Evolutionary conservation across 2,888 invertebrate genomes (phyloP).

Genomic region (Phyllotreta striolata): DNA sequence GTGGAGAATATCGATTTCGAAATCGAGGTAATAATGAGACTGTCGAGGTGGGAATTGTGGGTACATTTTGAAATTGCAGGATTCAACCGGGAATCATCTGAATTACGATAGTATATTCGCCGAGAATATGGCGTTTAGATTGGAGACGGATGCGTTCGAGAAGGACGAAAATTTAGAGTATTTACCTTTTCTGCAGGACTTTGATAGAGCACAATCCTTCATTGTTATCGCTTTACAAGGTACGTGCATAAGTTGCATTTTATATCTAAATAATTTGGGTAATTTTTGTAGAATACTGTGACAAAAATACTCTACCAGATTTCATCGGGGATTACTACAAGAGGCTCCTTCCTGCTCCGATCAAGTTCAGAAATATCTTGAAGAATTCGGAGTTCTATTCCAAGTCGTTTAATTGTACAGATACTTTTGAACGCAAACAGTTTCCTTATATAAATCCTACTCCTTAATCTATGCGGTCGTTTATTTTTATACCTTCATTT

Average conservation of each 20-base stretch:
- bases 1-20: slow-evolving; percentile 11
- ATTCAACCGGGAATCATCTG: slow-evolving; percentile 20
- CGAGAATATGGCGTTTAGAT: slow-evolving; percentile 30
- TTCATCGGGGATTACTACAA: slow-evolving; percentile 27
- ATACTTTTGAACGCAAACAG: slow-evolving; percentile 4
- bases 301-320: slow-evolving; percentile 8
- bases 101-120: slow-evolving; percentile 13
- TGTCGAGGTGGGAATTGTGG: too few relatives aligned
- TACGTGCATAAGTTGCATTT: slow-evolving; percentile 3
- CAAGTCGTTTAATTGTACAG: slow-evolving; percentile 9
- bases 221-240: slow-evolving; percentile 27
- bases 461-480: neutral
- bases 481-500: neutral
- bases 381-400: slow-evolving; percentile 29
- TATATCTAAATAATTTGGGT: neutral
- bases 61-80: neutral
- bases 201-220: slow-evolving; percentile 13
- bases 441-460: slow-evolving; percentile 17
- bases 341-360: slow-evolving; percentile 20
- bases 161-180: neutral
- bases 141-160: slow-evolving; percentile 20
- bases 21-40: slow-evolving; percentile 9
- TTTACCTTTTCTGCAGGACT: slow-evolving; percentile 22
- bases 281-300: slow-evolving; percentile 28
- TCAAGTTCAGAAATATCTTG: slow-evolving; percentile 27